A percentile compares a stretch with the other conserved stretches of the same genome.
phyloP scores from a whole-genome alignment of 35 echinoderm and acorn worm species.

The Eucidaris tribuloides region DNA sequence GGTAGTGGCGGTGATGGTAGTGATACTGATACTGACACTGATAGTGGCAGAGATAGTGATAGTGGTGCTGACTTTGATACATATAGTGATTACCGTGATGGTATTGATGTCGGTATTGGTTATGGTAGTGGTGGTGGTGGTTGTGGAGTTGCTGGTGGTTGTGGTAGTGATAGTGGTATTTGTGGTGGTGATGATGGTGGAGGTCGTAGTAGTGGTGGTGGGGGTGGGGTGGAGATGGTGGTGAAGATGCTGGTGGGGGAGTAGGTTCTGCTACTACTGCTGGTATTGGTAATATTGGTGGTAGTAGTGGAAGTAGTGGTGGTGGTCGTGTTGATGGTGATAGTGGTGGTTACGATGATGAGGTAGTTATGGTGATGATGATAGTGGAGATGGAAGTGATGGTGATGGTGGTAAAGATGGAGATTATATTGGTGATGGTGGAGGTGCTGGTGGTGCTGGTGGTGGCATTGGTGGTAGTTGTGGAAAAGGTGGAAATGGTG shows the following conservation, averaged over 20 bases:
- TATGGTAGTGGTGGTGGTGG: neutral
- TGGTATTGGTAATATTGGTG: too few species aligned
- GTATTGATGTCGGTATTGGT: neutral
- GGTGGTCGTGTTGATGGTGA: too few species aligned
- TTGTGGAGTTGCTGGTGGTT: neutral
- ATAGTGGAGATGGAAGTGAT: neutral
- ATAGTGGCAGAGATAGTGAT: too few species aligned
- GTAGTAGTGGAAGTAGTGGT: too few species aligned
- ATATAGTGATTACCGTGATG: neutral
- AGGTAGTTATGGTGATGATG: neutral
- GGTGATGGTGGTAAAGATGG: neutral
- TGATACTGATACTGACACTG: too few species aligned
- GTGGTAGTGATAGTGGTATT: neutral
- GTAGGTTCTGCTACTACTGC: too few species aligned
- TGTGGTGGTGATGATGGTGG: neutral
- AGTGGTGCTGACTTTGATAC: neutral
- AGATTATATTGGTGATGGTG: neutral
- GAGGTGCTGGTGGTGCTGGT: neutral
- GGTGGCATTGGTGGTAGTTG: neutral
- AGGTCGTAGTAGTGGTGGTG: neutral
- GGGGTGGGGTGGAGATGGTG: too few species aligned
- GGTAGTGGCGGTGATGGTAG: too few species aligned
- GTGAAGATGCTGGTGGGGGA: neutral
- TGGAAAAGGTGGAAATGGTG: too few species aligned
- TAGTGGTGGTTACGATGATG: neutral